Base-by-base conservation (phyloP, 2,113 vertebrate species). In the Pipra filicauda region DNA sequence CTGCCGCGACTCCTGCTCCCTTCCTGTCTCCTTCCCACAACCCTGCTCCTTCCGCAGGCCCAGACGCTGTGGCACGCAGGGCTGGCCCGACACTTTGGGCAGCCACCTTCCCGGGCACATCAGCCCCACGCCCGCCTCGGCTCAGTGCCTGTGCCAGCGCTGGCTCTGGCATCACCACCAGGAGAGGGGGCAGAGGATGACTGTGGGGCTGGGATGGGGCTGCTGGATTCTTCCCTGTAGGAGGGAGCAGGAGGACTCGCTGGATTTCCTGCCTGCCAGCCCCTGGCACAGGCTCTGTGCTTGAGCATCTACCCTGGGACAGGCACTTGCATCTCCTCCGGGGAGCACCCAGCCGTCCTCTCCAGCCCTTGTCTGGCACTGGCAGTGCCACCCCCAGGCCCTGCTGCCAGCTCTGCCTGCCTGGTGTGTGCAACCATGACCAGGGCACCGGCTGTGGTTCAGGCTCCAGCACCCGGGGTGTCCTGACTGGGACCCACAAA, bases 1-100 rank as follows among this genome's bases (percentile, higher is more conserved):
- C 39, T 59, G 57, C 88, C 1, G 0, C 0, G 62, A 92, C 91
- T 91, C 92, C 46, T 55, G 57, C 95, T 97, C 86, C 69, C 91
- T 97, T 97, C 96, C 97, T 94, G 89, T 97, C 97, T 91, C 43
- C 86, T 93, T 96, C 85, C 72, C 72, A 83, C 44, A 67, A 10
- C 81, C 43, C 74, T 22, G 33, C 46, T 91, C 20, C 67, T 97
- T 96, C 94, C 4, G 15, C 88, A 76, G 51, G 21, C 73, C 67
- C 92, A 97, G 95, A 94, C 30, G 0, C 44, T 0, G 2, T 3
- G 27, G 31, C 4, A 8, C 27, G 44, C 69, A 94, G n/a, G 9
- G 59, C 71, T 90, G 76, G 55, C 33, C 19, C 31, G 30, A 27
- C 7, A 3, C 39, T 51, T 54, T 1, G 24, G 39, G 72, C 78